Conservation (phyloP, 2,797 vertebrate species). For the Halcyon leucocephala region DNA sequence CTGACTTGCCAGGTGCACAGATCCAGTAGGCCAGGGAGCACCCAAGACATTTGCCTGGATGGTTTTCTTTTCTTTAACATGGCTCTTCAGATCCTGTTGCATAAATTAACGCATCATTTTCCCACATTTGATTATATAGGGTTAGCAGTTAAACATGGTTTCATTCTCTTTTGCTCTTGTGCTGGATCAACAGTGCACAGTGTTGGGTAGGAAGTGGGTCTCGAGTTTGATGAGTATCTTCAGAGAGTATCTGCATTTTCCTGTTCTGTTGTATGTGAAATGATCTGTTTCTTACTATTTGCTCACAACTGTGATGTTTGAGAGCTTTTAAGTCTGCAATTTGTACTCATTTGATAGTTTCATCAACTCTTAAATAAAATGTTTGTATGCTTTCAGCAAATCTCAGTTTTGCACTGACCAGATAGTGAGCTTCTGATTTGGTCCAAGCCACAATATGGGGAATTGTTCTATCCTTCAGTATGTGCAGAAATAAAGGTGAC, state of each 20-base stretch:
- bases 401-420: background rate
- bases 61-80: conserved; percentile 49
- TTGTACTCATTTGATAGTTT: background rate
- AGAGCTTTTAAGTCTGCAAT: background rate
- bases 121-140: conserved; percentile 60
- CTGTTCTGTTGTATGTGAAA: background rate
- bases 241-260: background rate
- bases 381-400: background rate
- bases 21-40: conserved; percentile 63
- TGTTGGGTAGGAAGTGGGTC: background rate
- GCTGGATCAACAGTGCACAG: background rate
- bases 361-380: background rate
- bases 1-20: conserved; percentile 80
- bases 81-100: conserved; percentile 60
- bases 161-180: background rate
- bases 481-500: background rate
- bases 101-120: conserved; percentile 72
- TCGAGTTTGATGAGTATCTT: background rate
- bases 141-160: background rate
- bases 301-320: background rate
- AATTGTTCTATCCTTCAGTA: background rate
- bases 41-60: conserved; percentile 62
- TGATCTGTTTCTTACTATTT: background rate
- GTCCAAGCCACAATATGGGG: accelerated
- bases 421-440: background rate